phyloP scores from a whole-genome alignment of 2,113 vertebrate species.

The Amphilophus citrinellus region DNA sequence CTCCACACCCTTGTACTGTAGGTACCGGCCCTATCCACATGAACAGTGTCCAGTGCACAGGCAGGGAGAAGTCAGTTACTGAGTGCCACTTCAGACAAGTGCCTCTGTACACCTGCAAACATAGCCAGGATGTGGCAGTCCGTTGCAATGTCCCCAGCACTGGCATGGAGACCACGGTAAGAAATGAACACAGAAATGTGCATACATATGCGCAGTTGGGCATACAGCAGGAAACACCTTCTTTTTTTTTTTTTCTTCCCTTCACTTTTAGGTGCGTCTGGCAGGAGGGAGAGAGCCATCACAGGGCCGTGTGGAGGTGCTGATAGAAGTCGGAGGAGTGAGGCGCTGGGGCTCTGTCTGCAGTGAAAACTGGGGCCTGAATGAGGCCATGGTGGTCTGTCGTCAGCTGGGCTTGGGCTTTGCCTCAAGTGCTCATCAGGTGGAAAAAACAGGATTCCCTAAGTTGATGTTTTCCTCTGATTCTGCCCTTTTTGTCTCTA shows the following conservation, averaged over 20 bases:
- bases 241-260: too few relatives aligned
- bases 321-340: conserved; percentile 84
- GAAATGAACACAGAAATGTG: conserved; percentile 12
- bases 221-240: not conserved
- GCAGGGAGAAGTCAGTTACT: conserved; percentile 84
- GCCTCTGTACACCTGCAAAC: conserved; percentile 82
- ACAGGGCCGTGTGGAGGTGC: conserved; percentile 93
- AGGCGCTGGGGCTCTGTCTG: conserved; percentile 91
- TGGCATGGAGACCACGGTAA: conserved; percentile 86
- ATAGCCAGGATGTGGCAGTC: conserved; percentile 88
- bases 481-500: not conserved
- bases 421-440: conserved; percentile 84
- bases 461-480: not conserved
- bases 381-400: conserved; percentile 95
- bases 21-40: conserved; percentile 94
- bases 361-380: conserved; percentile 94
- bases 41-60: conserved; percentile 89
- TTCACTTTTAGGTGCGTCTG: conserved; percentile 86
- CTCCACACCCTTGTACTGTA: conserved; percentile 53
- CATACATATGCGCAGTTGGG: not conserved
- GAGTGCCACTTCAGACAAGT: conserved; percentile 86
- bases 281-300: conserved; percentile 85
- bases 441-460: conserved; percentile 12
- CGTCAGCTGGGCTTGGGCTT: conserved; percentile 94
- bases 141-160: conserved; percentile 91